These are phyloP conservation scores for Emberiza fucata DNA, from an alignment of 2,113 vertebrate species.

Conservation along the genomic window DNA sequence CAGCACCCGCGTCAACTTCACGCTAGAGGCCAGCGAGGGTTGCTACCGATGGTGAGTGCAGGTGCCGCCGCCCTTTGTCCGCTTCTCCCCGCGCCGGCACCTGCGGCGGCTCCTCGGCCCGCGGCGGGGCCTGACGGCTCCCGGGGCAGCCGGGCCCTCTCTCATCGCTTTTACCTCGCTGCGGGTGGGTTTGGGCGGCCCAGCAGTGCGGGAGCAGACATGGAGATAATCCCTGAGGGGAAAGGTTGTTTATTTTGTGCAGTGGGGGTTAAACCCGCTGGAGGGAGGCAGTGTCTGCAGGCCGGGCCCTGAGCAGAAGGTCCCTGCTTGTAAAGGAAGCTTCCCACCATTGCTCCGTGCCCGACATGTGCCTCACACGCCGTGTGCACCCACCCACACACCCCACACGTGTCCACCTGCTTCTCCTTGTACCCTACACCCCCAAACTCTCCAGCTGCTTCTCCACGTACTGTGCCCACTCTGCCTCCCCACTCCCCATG, in stretches of 20 bases:
- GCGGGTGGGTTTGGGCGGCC: neutral
- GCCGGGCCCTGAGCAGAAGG: neutral
- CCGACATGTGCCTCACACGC: neutral
- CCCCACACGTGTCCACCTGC: neutral
- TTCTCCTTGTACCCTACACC: neutral
- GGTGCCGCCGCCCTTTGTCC: neutral
- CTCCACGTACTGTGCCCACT: rapidly evolving
- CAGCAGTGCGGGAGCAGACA: neutral
- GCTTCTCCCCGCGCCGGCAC: neutral
- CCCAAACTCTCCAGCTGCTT: neutral
- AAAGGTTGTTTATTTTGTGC: neutral
- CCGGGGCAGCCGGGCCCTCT: neutral
- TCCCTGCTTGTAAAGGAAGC: neutral
- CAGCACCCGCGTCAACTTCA: conserved; percentile 86
- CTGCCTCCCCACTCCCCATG: rapidly evolving
- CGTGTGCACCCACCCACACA: neutral
- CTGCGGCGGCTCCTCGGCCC: neutral
- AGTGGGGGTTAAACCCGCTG: neutral
- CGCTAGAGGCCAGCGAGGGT: conserved; percentile 88
- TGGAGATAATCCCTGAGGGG: neutral
- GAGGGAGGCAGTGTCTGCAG: neutral
- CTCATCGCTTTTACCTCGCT: neutral
- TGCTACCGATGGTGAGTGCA: conserved; percentile 94
- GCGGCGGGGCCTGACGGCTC: neutral
- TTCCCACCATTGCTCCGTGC: neutral